These are phyloP conservation scores for Mus pahari DNA, from an alignment of 2,113 vertebrate species.

Conservation along the genomic window DNA sequence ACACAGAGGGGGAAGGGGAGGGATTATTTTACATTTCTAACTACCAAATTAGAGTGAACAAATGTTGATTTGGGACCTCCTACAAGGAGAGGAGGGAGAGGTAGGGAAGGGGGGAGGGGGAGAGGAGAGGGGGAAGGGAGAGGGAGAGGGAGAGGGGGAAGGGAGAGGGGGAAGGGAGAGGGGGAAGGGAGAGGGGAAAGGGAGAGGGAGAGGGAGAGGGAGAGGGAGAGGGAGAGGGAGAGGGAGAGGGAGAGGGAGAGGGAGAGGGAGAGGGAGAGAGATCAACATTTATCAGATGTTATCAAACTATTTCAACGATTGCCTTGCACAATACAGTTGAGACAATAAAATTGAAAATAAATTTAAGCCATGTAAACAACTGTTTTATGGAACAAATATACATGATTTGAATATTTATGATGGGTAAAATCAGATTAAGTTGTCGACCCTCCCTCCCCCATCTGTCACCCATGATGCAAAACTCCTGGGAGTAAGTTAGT, in stretches of 20 bases:
- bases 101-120: too few species aligned
- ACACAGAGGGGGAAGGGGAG: neutral
- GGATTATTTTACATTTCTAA: too few species aligned
- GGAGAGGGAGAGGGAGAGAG: neutral
- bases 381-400: constrained; percentile 71
- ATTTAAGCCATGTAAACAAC: constrained; percentile 72
- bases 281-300: constrained; percentile 23
- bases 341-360: constrained; percentile 80
- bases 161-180: too few species aligned
- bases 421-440: constrained; percentile 69
- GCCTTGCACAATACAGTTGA: constrained; percentile 66
- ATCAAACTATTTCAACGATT: constrained; percentile 60
- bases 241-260: neutral
- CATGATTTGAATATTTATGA: constrained; percentile 75
- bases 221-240: too few species aligned
- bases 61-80: too few species aligned
- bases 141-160: too few species aligned
- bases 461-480: constrained; percentile 70
- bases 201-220: too few species aligned
- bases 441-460: constrained; percentile 32
- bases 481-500: constrained; percentile 70
- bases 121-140: too few species aligned
- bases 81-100: too few species aligned
- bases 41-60: too few species aligned
- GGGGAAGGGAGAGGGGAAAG: too few species aligned